A percentile compares a stretch with the other conserved stretches of the same genome.
Evolutionary conservation across 2,113 vertebrate species (phyloP).

Genomic region (Sceloporus undulatus): DNA sequence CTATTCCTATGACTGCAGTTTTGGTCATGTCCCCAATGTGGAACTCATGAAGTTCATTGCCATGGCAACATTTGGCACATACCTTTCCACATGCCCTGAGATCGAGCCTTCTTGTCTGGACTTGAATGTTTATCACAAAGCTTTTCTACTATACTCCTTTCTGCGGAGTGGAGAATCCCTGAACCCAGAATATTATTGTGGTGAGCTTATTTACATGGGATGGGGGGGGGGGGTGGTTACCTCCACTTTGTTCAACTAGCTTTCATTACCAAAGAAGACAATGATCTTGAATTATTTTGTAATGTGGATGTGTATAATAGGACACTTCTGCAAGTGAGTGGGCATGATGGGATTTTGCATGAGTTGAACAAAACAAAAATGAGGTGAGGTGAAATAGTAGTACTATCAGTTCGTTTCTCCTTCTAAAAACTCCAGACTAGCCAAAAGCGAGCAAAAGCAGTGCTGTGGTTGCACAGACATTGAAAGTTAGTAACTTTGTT

Average conservation of each 20-base stretch:
- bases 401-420: not conserved
- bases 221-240: not conserved
- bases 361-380: not conserved
- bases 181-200: constrained; percentile 94
- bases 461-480: not conserved
- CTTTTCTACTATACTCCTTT: constrained; percentile 95
- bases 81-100: constrained; percentile 92
- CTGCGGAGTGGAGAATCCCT: constrained; percentile 91
- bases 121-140: constrained; percentile 94
- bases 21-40: constrained; percentile 96
- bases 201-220: constrained; percentile 74
- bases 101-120: constrained; percentile 81
- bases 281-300: not conserved
- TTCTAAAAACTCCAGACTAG: not conserved
- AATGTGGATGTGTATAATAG: not conserved
- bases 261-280: not conserved
- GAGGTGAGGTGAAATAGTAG: not conserved
- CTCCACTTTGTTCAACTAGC: not conserved
- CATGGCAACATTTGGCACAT: constrained; percentile 95
- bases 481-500: not conserved
- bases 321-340: not conserved
- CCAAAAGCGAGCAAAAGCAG: not conserved
- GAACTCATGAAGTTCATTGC: constrained; percentile 99
- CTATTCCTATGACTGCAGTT: constrained; percentile 97
- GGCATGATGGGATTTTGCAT: not conserved